phyloP scores from a whole-genome alignment of 2,888 invertebrate species.

The Allolobophora icterica region DNA sequence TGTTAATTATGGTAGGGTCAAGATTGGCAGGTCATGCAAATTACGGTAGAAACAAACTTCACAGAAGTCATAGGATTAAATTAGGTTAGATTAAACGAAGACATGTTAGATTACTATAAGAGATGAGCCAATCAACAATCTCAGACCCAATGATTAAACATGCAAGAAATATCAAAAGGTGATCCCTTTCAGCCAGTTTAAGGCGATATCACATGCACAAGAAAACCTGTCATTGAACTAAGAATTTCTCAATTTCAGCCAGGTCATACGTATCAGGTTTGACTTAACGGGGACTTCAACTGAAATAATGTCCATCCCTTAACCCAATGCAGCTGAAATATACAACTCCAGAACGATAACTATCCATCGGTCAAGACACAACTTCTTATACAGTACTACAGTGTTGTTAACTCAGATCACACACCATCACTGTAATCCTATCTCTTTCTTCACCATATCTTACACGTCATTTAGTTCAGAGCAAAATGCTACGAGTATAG shows the following conservation, averaged over 20 bases:
- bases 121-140: neutral
- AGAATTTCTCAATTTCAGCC: neutral
- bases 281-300: neutral
- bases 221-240: neutral
- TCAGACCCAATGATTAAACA: neutral
- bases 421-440: too few relatives aligned
- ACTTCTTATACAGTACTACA: neutral
- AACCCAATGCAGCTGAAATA: slow-evolving; percentile 1
- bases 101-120: neutral
- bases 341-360: neutral
- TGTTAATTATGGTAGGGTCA: neutral
- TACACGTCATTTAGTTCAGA: too few relatives aligned
- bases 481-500: neutral
- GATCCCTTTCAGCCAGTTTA: neutral
- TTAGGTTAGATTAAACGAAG: neutral
- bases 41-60: neutral
- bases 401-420: neutral
- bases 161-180: neutral
- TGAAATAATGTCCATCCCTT: neutral
- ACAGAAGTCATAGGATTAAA: neutral
- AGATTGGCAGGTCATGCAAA: neutral
- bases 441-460: too few relatives aligned
- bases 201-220: neutral
- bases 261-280: neutral
- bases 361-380: too few relatives aligned